Evolutionary conservation across 2,888 invertebrate genomes (phyloP), one percentile per base, ranked within the genome.

Genomic region (Andrena marginata): DNA sequence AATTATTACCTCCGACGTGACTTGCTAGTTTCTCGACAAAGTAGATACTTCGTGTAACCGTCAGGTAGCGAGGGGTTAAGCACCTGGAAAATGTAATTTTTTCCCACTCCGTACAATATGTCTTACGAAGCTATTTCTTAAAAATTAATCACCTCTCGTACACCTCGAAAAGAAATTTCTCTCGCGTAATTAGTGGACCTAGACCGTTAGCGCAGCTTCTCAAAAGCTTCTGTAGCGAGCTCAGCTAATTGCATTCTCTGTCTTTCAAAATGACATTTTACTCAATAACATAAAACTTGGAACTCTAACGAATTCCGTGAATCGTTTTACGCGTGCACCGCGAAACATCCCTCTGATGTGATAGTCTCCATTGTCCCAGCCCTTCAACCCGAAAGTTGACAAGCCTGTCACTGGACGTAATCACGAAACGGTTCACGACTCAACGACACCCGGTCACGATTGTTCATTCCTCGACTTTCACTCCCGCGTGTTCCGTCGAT

Each of bases 381-480:
- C 63, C 78, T 31, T 49, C 29, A 35, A 23, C 62, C 59, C 78
- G 77, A 80, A 73, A 78, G 78, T 62, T 29, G 77, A 80, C 62
- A 71, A 71, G 71, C 49, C 42, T 33, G 42, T n/a, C 26, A n/a
- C 35, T 56, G 49, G 75, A 68, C 54, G 74, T 74, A 80, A 79
- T 82, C 76, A 79, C 77, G 82, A 77, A 83, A 82, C 82, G 76
- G 81, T 87, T 85, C 85, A 82, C 79, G 78, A 84, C 74, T 77
- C 84, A 81, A 84, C 70, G 84, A 83, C 87, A 87, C 82, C 79
- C 75, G 54, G 71, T 56, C 72, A 70, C 77, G 85, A 82, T 85
- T 80, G 86, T 87, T 79, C 78, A 80, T 85, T 84, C 80, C 86
- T 88, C 82, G 89, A 89, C 88, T 90, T 90, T 90, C 90, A 90